phyloP scores from a whole-genome alignment of 2,888 invertebrate genomes.

The Hirtodrosophila alboralis region DNA sequence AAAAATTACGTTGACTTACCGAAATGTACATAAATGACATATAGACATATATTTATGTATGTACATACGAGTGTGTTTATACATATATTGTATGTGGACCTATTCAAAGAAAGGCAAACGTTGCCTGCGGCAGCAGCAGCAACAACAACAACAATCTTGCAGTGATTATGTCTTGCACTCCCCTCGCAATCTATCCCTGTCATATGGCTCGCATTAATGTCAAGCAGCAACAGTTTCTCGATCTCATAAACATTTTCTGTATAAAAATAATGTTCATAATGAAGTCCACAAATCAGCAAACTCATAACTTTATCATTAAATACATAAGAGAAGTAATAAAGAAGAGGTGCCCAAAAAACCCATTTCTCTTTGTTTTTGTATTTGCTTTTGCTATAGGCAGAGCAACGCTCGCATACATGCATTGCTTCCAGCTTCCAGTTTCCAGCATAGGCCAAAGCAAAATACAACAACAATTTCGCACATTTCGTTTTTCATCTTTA shows the following conservation, averaged over 20 bases:
- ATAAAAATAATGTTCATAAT: neutral
- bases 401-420: too few relatives aligned
- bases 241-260: neutral
- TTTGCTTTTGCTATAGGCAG: too few relatives aligned
- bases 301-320: too few relatives aligned
- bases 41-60: slow-evolving; percentile 12
- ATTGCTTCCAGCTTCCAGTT: too few relatives aligned
- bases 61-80: neutral
- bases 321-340: too few relatives aligned
- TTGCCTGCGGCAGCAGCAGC: slow-evolving; percentile 8
- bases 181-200: slow-evolving; percentile 24
- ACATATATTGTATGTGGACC: slow-evolving; percentile 7
- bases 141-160: slow-evolving; percentile 21
- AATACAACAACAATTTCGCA: too few relatives aligned
- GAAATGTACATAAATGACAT: slow-evolving; percentile 46
- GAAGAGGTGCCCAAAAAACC: too few relatives aligned
- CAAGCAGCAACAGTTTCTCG: slow-evolving; percentile 38
- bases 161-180: slow-evolving; percentile 14
- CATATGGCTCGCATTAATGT: slow-evolving; percentile 4
- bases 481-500: too few relatives aligned
- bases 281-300: too few relatives aligned
- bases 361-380: too few relatives aligned
- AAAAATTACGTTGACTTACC: slow-evolving; percentile 74
- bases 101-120: slow-evolving; percentile 21
- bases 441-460: too few relatives aligned